Base-by-base conservation (phyloP, 2,797 vertebrate genomes). In the Alexandromys oeconomus region DNA sequence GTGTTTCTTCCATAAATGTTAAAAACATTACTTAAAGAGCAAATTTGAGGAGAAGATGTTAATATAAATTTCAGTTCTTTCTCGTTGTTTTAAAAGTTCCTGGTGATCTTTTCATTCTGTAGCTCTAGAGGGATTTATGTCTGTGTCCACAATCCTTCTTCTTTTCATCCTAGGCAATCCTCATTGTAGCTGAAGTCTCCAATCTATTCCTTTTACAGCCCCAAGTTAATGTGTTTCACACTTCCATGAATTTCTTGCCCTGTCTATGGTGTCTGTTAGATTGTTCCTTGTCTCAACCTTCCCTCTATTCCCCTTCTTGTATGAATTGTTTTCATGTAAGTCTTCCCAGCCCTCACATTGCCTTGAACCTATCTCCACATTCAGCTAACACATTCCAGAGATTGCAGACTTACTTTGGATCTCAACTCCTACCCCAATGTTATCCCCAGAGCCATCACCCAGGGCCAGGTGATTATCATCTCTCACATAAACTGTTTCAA, bases 401-500 rank as follows among this genome's bases (percentile, higher is more conserved):
- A 79, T n/a, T 27, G 3, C 2, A 67, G 19, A n/a, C 46, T 74
- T n/a, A 43, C 31, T 7, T 3, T 85, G 57, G 4, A 29, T 51
- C 65, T 51, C 5, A 7, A 6, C 31, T 71, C 43, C 46, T 19
- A 57, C n/a, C 43, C 17, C 5, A 59, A 6, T 61, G 65, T 34
- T 48, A 21, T 25, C 29, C 37, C 59, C 21, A 6, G 2, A 21
- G 43, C 51, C 23, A 1, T 54, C 19, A 29, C 46, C 21, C 13
- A 29, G 29, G 37, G 37, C 54, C 78, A 88, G 34, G 89, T 76
- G 74, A 51, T 91, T 91, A 88, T 80, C 73, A 40, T 61, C 61
- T 87, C 54, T 59, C 37, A 86, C 59, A 54, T 61, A 59, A 89
- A 80, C 51, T 65, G 40, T 89, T 94, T 87, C 76, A 94, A 37